phyloP scores from a whole-genome alignment of 1,140 invertebrate species.

The Idris sp. region DNA sequence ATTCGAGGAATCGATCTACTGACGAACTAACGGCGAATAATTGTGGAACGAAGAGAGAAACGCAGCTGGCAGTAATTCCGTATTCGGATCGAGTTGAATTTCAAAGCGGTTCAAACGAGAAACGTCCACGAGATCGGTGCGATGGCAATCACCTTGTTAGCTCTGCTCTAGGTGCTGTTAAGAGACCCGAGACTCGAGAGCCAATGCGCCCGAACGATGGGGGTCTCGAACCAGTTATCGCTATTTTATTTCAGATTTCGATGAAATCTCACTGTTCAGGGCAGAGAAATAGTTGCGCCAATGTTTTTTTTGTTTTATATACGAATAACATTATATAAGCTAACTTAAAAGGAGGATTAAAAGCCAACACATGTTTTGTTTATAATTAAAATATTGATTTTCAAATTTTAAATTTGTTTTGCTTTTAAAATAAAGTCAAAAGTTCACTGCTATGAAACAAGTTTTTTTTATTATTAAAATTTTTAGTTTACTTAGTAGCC shows the following conservation, averaged over 20 bases:
- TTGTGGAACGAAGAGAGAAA: conserved; percentile 48
- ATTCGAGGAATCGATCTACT: conserved; percentile 46
- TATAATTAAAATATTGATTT: conserved; percentile 11
- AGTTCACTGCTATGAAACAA: too few species aligned
- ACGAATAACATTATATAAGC: conserved; percentile 25
- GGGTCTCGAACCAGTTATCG: conserved; percentile 20
- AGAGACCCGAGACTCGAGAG: conserved; percentile 30
- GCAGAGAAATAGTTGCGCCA: conserved; percentile 27
- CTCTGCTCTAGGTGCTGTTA: conserved; percentile 47
- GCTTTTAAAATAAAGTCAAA: too few species aligned
- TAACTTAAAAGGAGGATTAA: conserved; percentile 12
- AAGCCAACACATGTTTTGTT: conserved; percentile 6
- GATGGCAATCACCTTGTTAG: conserved; percentile 59
- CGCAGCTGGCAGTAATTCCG: conserved; percentile 45
- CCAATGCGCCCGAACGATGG: conserved; percentile 18
- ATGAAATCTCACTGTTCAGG: conserved; percentile 19
- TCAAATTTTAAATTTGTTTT: not conserved
- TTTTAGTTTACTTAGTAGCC: too few species aligned
- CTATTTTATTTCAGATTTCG: conserved; percentile 51
- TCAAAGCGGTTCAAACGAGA: conserved; percentile 58
- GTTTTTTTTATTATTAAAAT: too few species aligned
- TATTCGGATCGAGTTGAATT: conserved; percentile 57
- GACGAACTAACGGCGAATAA: conserved; percentile 54
- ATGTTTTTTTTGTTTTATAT: conserved; percentile 12
- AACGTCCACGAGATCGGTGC: conserved; percentile 44